Evolutionary conservation across 2,888 invertebrate species (phyloP).

Genomic region (Xanthia icteritia): DNA sequence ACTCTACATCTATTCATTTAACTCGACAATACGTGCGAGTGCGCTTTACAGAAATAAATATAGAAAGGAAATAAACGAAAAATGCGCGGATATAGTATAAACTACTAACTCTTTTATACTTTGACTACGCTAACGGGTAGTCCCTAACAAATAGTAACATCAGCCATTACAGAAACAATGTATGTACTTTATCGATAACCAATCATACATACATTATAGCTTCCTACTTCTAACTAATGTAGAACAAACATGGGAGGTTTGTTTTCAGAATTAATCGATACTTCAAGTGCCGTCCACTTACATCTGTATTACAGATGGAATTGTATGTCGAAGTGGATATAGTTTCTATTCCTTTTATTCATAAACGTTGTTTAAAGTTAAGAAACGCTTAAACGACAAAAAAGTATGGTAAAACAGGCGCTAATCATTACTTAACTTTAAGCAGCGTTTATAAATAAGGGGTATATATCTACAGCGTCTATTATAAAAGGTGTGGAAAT

Average conservation of each 20-base stretch:
- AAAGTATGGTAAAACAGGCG: too few species aligned
- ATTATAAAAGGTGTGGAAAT: too few species aligned
- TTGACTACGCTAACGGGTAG: neutral
- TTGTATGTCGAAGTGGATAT: too few species aligned
- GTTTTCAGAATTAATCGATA: slow-evolving; percentile 43
- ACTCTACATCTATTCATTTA: too few species aligned
- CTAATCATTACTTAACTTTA: too few species aligned
- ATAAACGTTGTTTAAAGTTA: too few species aligned
- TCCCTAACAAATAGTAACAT: neutral
- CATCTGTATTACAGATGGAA: neutral
- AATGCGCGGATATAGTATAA: neutral
- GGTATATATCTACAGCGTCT: too few species aligned
- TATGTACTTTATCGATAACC: neutral
- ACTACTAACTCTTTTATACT: neutral
- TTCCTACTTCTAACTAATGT: neutral
- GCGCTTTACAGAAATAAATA: too few species aligned
- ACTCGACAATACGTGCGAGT: too few species aligned
- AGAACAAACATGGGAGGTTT: slow-evolving; percentile 22
- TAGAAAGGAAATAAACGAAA: neutral
- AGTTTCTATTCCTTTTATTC: too few species aligned
- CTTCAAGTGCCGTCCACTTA: slow-evolving; percentile 23
- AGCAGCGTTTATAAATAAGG: too few species aligned
- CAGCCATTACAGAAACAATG: neutral
- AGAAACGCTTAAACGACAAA: too few species aligned
- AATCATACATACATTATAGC: neutral